phyloP scores from a whole-genome alignment of 1,140 invertebrate species.

The Solenopsis fugax region DNA sequence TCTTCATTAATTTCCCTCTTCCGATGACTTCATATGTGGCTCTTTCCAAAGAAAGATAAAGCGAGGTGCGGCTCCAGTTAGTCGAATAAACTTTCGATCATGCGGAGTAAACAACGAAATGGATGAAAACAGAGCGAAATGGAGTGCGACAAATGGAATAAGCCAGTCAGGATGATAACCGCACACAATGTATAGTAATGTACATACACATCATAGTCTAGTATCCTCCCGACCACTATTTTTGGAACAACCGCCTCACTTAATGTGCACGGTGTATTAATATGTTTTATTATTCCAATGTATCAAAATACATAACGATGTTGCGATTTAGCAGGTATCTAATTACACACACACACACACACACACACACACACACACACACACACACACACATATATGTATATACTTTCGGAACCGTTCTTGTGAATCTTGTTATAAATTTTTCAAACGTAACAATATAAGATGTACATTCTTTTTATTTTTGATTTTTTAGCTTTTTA shows the following conservation, averaged over 20 bases:
- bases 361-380: too few relatives aligned
- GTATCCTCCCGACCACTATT: slow-evolving; percentile 20
- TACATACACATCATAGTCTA: slow-evolving; percentile 8
- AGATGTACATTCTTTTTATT: too few relatives aligned
- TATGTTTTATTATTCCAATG: background rate
- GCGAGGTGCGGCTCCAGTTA: slow-evolving; percentile 22
- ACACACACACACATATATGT: too few relatives aligned
- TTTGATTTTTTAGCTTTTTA: too few relatives aligned
- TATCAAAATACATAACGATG: background rate
- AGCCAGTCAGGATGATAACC: slow-evolving; percentile 20
- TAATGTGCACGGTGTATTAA: background rate
- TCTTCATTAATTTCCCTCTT: slow-evolving; percentile 15
- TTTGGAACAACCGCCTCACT: slow-evolving; percentile 8
- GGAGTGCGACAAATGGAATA: slow-evolving; percentile 33
- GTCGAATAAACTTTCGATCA: slow-evolving; percentile 51
- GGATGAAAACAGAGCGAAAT: slow-evolving; percentile 37
- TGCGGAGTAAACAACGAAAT: slow-evolving; percentile 25
- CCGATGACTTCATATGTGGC: background rate
- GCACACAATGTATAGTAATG: background rate
- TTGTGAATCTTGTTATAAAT: too few relatives aligned
- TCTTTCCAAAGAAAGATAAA: slow-evolving; percentile 11
- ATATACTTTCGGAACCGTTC: too few relatives aligned
- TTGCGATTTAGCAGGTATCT: background rate
- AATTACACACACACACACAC: too few relatives aligned
- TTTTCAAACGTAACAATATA: too few relatives aligned